Conservation (phyloP, 2,888 invertebrate genomes). For the Perizoma flavofasciatum region DNA sequence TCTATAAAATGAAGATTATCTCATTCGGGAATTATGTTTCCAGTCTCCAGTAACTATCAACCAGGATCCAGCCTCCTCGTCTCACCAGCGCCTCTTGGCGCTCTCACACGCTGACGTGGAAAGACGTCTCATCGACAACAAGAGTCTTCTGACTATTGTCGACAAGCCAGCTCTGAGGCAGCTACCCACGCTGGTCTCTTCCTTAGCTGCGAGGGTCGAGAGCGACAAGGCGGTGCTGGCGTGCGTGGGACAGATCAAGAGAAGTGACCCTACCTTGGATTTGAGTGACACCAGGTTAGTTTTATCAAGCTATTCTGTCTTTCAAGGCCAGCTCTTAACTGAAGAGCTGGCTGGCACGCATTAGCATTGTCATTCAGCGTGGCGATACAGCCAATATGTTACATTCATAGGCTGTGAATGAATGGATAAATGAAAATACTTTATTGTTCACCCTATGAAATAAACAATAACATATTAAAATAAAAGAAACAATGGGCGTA, state of each 20-base stretch:
- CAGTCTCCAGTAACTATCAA: slow-evolving; percentile 82
- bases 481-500: too few relatives aligned
- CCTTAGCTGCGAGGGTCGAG: slow-evolving; percentile 91
- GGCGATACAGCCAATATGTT: too few relatives aligned
- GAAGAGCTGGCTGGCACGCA: too few relatives aligned
- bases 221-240: slow-evolving; percentile 95
- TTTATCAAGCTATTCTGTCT: background rate
- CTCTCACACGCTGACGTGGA: slow-evolving; percentile 94
- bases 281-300: slow-evolving; percentile 84
- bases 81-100: slow-evolving; percentile 94
- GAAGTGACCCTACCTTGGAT: slow-evolving; percentile 84
- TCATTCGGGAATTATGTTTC: background rate
- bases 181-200: slow-evolving; percentile 86
- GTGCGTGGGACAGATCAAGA: slow-evolving; percentile 87
- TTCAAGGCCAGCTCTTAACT: too few relatives aligned
- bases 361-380: too few relatives aligned
- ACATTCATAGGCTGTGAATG: too few relatives aligned
- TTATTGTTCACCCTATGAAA: too few relatives aligned
- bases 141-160: slow-evolving; percentile 92
- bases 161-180: slow-evolving; percentile 92
- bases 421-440: too few relatives aligned
- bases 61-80: slow-evolving; percentile 92
- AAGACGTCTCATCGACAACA: slow-evolving; percentile 95
- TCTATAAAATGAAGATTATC: too few relatives aligned
- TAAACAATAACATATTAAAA: too few relatives aligned